Percentiles rank a stretch among this genome's conserved stretches.
Evolutionary conservation across 1,140 invertebrate species (phyloP).

Genomic region (Zaprionus nigranus): DNA sequence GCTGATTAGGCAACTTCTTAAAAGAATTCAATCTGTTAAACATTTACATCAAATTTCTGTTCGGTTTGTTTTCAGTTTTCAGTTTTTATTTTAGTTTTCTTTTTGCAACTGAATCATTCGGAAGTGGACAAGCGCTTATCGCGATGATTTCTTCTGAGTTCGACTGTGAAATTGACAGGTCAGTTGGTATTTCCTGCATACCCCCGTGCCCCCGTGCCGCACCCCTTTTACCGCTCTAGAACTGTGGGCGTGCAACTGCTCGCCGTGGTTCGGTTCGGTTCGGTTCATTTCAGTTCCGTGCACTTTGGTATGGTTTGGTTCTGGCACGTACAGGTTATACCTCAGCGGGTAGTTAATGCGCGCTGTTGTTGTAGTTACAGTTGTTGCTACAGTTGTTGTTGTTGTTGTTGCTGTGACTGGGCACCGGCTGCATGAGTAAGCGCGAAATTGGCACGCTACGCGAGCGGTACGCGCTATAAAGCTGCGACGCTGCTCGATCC

Average conservation of each 20-base stretch:
- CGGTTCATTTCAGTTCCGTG: slow-evolving; percentile 25
- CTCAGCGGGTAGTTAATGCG: neutral
- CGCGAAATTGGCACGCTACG: slow-evolving; percentile 34
- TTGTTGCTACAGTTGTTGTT: neutral
- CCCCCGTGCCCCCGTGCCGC: neutral
- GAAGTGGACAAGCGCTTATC: neutral
- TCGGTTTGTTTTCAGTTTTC: no score
- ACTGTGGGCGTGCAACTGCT: slow-evolving; percentile 30
- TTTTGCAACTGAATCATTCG: neutral
- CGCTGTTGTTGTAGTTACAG: slow-evolving; percentile 8
- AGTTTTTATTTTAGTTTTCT: neutral
- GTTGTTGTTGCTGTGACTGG: slow-evolving; percentile 4
- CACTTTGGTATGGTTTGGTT: slow-evolving; percentile 5
- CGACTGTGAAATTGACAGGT: slow-evolving; percentile 17
- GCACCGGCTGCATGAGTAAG: slow-evolving; percentile 25
- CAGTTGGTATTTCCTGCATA: slow-evolving; percentile 24
- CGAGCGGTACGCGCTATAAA: slow-evolving; percentile 24
- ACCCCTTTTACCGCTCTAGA: no score
- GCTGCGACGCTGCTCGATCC: slow-evolving; percentile 28
- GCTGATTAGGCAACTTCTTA: no score
- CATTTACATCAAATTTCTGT: neutral
- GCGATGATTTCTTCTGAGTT: neutral
- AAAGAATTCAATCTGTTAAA: neutral
- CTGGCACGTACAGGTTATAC: slow-evolving; percentile 32
- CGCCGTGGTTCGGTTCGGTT: slow-evolving; percentile 8